phyloP scores from a whole-genome alignment of 2,888 invertebrate species.

The Synergus laeviventris region DNA sequence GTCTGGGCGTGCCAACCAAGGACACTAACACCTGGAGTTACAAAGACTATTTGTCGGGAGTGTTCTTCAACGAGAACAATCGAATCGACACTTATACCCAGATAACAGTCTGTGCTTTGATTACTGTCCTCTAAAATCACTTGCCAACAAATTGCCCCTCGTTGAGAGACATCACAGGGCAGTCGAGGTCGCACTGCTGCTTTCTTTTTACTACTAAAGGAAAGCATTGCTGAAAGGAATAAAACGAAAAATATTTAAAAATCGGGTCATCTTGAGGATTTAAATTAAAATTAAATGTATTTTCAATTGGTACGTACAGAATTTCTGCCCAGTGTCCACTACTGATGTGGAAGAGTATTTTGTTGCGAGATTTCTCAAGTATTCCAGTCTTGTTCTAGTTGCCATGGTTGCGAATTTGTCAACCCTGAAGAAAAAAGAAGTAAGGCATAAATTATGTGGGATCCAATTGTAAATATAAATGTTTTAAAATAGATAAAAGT shows the following conservation, averaged over 20 bases:
- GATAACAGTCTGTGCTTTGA: slow-evolving; percentile 85
- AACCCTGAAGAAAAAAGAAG: slow-evolving; percentile 78
- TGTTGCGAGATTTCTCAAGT: slow-evolving; percentile 93
- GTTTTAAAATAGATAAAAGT: background rate
- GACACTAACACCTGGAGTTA: slow-evolving; percentile 89
- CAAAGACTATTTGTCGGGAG: slow-evolving; percentile 89
- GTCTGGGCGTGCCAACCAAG: slow-evolving; percentile 84
- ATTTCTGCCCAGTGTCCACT: slow-evolving; percentile 90
- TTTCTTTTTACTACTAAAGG: slow-evolving; percentile 87
- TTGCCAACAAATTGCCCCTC: slow-evolving; percentile 90
- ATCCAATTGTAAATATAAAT: background rate
- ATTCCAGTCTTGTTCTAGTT: slow-evolving; percentile 95
- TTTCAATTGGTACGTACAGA: slow-evolving; percentile 82
- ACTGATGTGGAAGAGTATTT: slow-evolving; percentile 89
- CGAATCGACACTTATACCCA: slow-evolving; percentile 92
- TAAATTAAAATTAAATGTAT: background rate
- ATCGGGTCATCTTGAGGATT: background rate
- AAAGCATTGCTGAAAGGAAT: slow-evolving; percentile 82
- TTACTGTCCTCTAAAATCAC: slow-evolving; percentile 85
- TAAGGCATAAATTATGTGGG: background rate
- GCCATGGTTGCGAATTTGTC: slow-evolving; percentile 99
- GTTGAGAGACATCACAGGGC: slow-evolving; percentile 84
- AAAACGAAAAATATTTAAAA: slow-evolving; percentile 39
- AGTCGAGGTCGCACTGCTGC: slow-evolving; percentile 85
- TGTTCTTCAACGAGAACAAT: slow-evolving; percentile 91